phyloP scores from a whole-genome alignment of 2,113 vertebrate species.

The Antechinus flavipes region DNA sequence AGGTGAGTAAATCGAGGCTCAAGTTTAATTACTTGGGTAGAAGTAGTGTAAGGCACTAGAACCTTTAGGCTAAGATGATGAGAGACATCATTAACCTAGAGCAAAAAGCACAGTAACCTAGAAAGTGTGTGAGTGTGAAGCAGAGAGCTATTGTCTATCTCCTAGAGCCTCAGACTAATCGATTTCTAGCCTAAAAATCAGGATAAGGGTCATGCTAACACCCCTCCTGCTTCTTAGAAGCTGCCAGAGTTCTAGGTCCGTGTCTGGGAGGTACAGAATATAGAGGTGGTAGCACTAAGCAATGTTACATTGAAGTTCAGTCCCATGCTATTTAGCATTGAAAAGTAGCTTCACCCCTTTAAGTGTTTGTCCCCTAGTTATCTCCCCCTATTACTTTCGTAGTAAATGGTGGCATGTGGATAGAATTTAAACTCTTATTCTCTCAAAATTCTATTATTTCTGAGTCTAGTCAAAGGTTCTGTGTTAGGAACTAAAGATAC shows the following conservation, averaged over 20 bases:
- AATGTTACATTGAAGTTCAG: not conserved
- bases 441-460: slow-evolving; percentile 1
- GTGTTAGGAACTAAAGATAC: not conserved
- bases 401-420: not conserved
- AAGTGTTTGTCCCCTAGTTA: not conserved
- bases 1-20: not conserved
- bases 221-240: too few species aligned
- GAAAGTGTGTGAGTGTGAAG: not conserved
- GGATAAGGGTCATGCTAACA: not conserved
- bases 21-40: not conserved
- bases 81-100: not conserved
- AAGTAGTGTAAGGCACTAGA: not conserved
- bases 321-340: not conserved
- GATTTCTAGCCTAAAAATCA: not conserved
- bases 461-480: slow-evolving; percentile 15
- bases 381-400: not conserved
- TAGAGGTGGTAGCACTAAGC: not conserved
- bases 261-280: not conserved
- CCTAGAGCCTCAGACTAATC: not conserved
- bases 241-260: not conserved
- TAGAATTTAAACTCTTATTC: not conserved
- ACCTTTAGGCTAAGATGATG: not conserved
- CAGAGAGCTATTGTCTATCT: not conserved
- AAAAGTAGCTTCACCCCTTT: not conserved
- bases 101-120: not conserved